A percentile compares a stretch with the other conserved stretches of the same genome.
phyloP scores from a whole-genome alignment of 2,797 vertebrate genomes.

The Helicolenus hilgendorfi region DNA sequence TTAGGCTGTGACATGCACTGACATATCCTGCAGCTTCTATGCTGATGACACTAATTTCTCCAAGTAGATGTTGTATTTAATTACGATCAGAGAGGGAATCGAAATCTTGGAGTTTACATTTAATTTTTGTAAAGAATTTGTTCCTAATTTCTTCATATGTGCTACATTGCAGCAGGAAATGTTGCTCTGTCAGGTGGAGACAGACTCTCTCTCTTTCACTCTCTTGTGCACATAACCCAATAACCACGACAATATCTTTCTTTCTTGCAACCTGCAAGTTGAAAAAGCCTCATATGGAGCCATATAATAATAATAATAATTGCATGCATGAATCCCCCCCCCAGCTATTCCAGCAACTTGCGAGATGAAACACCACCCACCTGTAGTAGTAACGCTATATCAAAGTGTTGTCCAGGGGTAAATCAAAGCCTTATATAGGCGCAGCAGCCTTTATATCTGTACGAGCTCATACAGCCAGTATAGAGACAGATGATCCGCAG shows the following conservation, averaged over 20 bases:
- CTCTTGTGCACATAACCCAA: background rate
- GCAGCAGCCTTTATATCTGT: background rate
- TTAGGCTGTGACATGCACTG: no score
- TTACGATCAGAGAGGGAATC: no score
- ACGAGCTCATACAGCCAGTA: background rate
- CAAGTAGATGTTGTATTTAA: no score
- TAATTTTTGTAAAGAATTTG: no score
- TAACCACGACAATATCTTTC: background rate
- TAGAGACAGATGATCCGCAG: background rate
- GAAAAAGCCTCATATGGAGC: background rate
- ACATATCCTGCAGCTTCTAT: no score
- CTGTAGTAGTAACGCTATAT: conserved; percentile 48
- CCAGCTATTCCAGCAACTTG: background rate
- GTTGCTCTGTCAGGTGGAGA: no score
- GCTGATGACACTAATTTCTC: no score
- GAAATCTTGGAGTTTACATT: no score
- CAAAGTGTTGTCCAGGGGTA: conserved; percentile 10
- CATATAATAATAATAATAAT: background rate
- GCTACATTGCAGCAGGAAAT: no score
- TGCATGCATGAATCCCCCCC: background rate
- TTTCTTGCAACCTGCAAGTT: background rate
- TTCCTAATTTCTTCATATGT: no score
- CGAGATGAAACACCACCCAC: conserved; percentile 54
- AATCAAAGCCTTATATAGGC: conserved; percentile 11
- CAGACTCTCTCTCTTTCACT: background rate